phyloP scores from a whole-genome alignment of 2,888 invertebrate species.

The Cantharis flavilabris region DNA sequence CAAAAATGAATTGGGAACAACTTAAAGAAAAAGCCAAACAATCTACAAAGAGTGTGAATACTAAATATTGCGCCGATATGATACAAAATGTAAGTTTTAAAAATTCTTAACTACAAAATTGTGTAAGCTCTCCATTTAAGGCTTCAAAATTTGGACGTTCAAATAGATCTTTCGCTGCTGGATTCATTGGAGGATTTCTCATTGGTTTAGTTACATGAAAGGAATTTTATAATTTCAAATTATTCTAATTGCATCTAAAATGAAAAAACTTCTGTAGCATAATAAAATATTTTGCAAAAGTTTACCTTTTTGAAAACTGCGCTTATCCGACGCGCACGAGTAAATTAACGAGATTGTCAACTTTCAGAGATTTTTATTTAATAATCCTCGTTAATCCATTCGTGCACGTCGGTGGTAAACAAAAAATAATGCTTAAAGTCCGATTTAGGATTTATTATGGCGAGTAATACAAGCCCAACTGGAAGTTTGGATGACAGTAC shows the following conservation, averaged over 20 bases:
- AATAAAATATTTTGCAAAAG: background rate
- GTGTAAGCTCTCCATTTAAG: constrained; percentile 59
- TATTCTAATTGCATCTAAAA: background rate
- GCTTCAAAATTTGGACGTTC: constrained; percentile 67
- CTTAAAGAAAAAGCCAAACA: constrained; percentile 76
- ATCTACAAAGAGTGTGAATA: constrained; percentile 75
- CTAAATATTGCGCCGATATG: constrained; percentile 65
- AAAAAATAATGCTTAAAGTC: too few species aligned
- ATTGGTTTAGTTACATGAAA: constrained; percentile 70
- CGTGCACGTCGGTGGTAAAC: too few species aligned
- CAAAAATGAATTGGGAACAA: constrained; percentile 84
- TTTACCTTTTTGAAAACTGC: too few species aligned
- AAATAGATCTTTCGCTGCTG: constrained; percentile 76
- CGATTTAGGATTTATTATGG: too few species aligned
- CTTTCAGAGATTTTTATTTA: too few species aligned
- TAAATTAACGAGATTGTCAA: too few species aligned
- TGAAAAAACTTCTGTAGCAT: background rate
- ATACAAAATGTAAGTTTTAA: constrained; percentile 72
- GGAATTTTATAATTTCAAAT: background rate
- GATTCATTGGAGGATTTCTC: constrained; percentile 84
- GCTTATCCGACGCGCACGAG: too few species aligned
- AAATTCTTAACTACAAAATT: background rate
- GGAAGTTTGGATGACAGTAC: too few species aligned
- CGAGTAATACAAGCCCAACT: too few species aligned
- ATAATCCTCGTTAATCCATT: too few species aligned